phyloP scores from a whole-genome alignment of 2,888 invertebrate species.

The Tetanocera ferruginea region DNA sequence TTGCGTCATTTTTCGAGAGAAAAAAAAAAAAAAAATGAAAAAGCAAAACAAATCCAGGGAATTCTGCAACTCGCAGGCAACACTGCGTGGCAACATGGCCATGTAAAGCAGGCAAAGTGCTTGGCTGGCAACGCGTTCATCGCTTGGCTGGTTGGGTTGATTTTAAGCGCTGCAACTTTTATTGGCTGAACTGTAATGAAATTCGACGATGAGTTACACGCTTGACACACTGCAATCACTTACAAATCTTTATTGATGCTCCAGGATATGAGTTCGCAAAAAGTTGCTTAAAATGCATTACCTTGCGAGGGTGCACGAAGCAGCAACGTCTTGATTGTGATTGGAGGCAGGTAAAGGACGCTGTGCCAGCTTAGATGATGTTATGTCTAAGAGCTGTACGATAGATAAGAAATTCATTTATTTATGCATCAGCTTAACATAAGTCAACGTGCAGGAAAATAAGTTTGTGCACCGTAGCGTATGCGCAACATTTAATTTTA shows the following conservation, averaged over 20 bases:
- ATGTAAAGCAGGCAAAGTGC: no score
- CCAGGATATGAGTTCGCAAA: conserved; percentile 14
- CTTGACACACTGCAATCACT: conserved; percentile 18
- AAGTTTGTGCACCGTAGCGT: conserved; percentile 16
- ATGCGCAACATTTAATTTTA: conserved; percentile 4
- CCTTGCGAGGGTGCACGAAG: background rate
- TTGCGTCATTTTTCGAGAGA: no score
- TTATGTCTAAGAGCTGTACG: background rate
- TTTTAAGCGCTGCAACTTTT: no score
- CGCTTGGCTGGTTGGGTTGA: no score
- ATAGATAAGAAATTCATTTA: conserved; percentile 5
- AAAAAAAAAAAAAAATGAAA: no score
- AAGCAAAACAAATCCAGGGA: no score
- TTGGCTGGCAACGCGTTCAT: no score
- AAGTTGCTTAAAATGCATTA: conserved; percentile 3
- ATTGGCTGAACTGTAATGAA: no score
- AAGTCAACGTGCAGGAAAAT: background rate
- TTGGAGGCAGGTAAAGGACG: background rate
- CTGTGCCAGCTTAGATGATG: no score
- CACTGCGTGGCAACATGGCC: no score
- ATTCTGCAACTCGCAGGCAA: no score
- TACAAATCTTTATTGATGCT: conserved; percentile 22
- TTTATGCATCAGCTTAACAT: background rate
- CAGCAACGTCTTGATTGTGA: background rate
- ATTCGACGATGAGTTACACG: background rate